Conservation (phyloP, 2,113 vertebrate species). For the Lagopus muta region DNA sequence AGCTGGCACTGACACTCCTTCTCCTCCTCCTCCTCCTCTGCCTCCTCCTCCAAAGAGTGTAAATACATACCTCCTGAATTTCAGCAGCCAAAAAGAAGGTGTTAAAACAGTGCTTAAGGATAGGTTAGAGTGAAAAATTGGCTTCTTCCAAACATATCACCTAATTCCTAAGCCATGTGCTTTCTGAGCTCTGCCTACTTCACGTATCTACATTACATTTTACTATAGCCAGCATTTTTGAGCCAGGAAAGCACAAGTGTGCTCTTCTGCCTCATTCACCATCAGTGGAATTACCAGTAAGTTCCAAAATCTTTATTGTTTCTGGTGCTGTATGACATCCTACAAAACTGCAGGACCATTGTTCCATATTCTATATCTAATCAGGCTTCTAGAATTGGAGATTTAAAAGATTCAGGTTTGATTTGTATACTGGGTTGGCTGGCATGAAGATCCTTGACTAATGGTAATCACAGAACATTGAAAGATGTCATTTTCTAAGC, state of each 20-base stretch:
- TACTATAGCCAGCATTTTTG: neutral
- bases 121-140: neutral
- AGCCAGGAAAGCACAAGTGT: conserved; percentile 31
- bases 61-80: conserved; percentile 6
- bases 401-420: conserved; percentile 2
- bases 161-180: neutral
- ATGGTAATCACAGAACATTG: neutral
- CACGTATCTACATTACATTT: neutral
- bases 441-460: neutral
- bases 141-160: neutral
- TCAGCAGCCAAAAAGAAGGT: neutral
- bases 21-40: conserved; percentile 4
- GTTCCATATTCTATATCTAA: neutral
- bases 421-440: neutral
- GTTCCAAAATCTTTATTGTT: conserved; percentile 43
- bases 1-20: conserved; percentile 11
- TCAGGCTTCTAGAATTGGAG: neutral
- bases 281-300: conserved; percentile 7
- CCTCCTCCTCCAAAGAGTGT: neutral
- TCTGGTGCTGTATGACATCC: neutral
- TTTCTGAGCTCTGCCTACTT: conserved; percentile 3
- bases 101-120: neutral
- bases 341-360: neutral
- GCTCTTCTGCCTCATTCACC: neutral
- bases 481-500: neutral